Evolutionary conservation across 64 coral and sea anemone species (phyloP).

Genomic region (Stichodactyla helianthus): DNA sequence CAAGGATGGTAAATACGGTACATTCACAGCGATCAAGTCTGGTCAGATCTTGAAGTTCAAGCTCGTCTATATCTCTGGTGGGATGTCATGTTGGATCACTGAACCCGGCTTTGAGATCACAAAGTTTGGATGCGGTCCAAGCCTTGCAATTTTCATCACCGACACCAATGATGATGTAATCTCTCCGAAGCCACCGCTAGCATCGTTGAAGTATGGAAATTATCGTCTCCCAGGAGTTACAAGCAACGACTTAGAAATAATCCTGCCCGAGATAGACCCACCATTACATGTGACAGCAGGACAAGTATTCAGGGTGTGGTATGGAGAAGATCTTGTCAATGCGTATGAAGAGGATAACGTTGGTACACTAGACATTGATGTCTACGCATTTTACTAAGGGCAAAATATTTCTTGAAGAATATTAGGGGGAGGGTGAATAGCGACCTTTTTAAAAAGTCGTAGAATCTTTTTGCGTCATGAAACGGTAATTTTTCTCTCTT

Average conservation of each 20-base stretch:
- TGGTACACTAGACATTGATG: not conserved
- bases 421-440: not conserved
- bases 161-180: not conserved
- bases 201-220: no score
- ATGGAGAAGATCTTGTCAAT: slow-evolving; percentile 14
- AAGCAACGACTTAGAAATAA: not conserved
- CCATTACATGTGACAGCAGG: not conserved
- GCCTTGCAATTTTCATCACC: not conserved
- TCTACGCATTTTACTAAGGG: not conserved
- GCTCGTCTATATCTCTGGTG: not conserved
- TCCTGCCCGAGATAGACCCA: not conserved
- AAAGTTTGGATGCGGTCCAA: slow-evolving; percentile 5
- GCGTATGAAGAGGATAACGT: not conserved
- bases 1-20: not conserved
- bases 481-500: no score
- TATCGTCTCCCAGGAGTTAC: slow-evolving; percentile 10
- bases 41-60: slow-evolving; percentile 10
- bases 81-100: not conserved
- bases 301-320: slow-evolving; percentile 27
- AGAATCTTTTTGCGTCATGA: no score
- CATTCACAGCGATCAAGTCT: not conserved
- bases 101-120: not conserved
- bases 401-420: not conserved
- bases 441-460: no score
- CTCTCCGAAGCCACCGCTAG: not conserved